A percentile compares a stretch with the other conserved stretches of the same genome.
These are phyloP conservation scores for Micronycteris hirsuta DNA, from an alignment of 2,113 vertebrate species.

Conservation along the genomic window DNA sequence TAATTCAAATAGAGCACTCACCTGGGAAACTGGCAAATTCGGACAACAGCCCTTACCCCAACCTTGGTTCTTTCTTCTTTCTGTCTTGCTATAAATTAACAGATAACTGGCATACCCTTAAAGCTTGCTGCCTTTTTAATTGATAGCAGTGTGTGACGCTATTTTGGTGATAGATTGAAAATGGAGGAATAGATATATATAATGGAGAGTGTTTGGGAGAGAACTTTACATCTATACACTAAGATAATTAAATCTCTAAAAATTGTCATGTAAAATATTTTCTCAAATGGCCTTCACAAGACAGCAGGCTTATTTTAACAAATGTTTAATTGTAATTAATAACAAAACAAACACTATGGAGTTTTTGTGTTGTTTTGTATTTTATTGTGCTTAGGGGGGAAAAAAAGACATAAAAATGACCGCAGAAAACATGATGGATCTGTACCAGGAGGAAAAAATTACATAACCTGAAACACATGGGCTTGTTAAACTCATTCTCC, in stretches of 20 bases:
- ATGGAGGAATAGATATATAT: background rate
- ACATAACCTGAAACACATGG: conserved; percentile 49
- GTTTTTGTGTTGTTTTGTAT: background rate
- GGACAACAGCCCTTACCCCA: background rate
- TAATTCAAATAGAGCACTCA: conserved; percentile 47
- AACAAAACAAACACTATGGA: background rate
- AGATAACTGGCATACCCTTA: background rate
- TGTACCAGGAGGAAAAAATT: conserved; percentile 48
- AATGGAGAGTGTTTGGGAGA: background rate
- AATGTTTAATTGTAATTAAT: conserved; percentile 20
- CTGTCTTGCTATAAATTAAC: background rate
- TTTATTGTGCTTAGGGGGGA: conserved; percentile 7
- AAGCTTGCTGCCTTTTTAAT: background rate
- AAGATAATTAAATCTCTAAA: conserved; percentile 53
- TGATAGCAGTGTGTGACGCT: background rate
- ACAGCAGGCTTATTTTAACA: conserved; percentile 45
- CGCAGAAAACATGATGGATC: conserved; percentile 30
- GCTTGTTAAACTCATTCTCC: conserved; percentile 50
- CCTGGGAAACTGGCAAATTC: background rate
- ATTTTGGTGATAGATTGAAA: background rate
- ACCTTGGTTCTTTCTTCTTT: background rate
- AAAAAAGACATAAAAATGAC: conserved; percentile 50
- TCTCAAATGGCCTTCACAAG: background rate
- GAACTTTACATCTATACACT: background rate
- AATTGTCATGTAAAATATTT: conserved; percentile 40